Percentiles rank a stretch among this genome's conserved stretches.
Evolutionary conservation across 1,140 invertebrate species (phyloP).

Genomic region (Macrocentrus cingulum): DNA sequence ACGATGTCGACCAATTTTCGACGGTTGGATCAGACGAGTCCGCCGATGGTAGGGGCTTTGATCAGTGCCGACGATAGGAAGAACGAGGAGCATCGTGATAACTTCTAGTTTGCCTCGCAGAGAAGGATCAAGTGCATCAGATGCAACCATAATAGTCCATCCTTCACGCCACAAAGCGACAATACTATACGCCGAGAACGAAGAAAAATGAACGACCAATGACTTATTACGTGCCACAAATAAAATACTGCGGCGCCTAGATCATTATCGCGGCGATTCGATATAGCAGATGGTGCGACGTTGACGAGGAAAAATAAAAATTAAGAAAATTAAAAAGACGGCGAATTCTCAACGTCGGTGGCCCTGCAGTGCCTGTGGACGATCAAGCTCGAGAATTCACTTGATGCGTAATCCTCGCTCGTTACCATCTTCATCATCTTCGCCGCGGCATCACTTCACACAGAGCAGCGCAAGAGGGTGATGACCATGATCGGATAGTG

Average conservation of each 20-base stretch:
- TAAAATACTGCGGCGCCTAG: slow-evolving; percentile 24
- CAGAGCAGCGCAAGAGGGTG: no score
- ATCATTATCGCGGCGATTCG: slow-evolving; percentile 21
- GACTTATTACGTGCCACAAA: slow-evolving; percentile 4
- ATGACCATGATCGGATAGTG: no score
- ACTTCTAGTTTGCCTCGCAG: background rate
- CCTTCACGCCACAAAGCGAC: background rate
- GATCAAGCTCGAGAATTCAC: no score
- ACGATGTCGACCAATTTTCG: slow-evolving; percentile 19
- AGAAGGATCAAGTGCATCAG: background rate
- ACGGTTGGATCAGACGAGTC: slow-evolving; percentile 3
- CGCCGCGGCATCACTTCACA: no score
- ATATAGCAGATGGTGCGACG: slow-evolving; percentile 2
- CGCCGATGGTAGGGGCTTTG: slow-evolving; percentile 10
- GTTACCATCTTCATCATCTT: no score
- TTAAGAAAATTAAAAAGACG: background rate
- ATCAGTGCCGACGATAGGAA: slow-evolving; percentile 15
- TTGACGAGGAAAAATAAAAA: background rate
- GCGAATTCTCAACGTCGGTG: slow-evolving; percentile 1
- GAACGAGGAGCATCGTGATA: background rate
- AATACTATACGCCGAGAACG: background rate
- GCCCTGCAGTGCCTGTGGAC: background rate
- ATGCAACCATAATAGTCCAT: no score
- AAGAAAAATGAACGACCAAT: background rate
- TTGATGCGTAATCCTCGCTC: no score